Conservation (phyloP, 2,797 vertebrate species). For the Phoeniculus purpureus region DNA sequence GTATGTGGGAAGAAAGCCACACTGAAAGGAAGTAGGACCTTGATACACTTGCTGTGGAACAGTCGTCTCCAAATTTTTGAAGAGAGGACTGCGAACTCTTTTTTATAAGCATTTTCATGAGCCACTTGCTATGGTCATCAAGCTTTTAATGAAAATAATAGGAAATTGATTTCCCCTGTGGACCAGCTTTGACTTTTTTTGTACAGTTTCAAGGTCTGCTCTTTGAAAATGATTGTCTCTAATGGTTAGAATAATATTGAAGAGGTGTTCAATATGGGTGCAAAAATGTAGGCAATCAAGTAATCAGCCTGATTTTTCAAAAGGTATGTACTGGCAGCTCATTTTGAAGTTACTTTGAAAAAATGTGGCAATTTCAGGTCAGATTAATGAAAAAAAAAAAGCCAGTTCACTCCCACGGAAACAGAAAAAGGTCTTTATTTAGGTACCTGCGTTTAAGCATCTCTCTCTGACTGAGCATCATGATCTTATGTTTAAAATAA, state of each 20-base stretch:
- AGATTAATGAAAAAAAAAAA: not conserved
- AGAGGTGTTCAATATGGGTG: not conserved
- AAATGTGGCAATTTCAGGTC: not conserved
- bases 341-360: slow-evolving; percentile 5
- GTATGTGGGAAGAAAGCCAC: not conserved
- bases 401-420: not conserved
- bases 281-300: slow-evolving; percentile 6
- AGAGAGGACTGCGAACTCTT: not conserved
- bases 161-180: not conserved
- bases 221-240: not conserved
- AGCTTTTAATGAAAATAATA: not conserved
- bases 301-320: slow-evolving; percentile 42
- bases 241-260: not conserved
- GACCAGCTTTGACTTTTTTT: not conserved
- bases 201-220: not conserved
- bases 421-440: not conserved
- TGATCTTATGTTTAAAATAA: not conserved
- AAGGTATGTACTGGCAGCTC: not conserved
- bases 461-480: not conserved
- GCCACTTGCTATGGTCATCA: not conserved
- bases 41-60: not conserved
- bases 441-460: not conserved
- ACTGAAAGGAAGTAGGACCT: not conserved
- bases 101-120: not conserved
- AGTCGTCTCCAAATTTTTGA: not conserved